Conservation (phyloP, 2,797 vertebrate genomes). For the Buphagus erythrorhynchus region DNA sequence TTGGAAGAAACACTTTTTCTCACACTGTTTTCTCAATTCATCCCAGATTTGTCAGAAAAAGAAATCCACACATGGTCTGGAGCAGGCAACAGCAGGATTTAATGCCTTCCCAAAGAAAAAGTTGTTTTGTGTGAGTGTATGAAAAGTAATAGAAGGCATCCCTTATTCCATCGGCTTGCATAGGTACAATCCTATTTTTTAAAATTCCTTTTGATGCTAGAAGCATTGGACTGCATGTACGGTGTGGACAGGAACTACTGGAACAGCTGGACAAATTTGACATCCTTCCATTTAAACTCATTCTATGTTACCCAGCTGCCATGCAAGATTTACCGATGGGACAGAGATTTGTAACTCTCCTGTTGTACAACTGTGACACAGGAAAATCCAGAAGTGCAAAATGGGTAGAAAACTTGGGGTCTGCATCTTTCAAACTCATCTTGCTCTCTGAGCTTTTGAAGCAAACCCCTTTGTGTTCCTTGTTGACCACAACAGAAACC, state of each 20-base stretch:
- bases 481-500: not conserved
- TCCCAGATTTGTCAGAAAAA: not conserved
- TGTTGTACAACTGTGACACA: not conserved
- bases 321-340: not conserved
- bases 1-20: not conserved
- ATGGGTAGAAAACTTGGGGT: not conserved
- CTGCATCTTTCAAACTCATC: not conserved
- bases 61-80: not conserved
- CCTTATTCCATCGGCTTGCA: not conserved
- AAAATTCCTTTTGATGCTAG: not conserved
- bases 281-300: not conserved
- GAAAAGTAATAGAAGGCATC: not conserved
- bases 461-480: not conserved
- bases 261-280: not conserved
- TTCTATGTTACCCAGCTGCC: not conserved
- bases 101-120: not conserved
- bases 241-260: accelerated
- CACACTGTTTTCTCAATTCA: not conserved
- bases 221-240: not conserved
- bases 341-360: not conserved
- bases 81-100: not conserved
- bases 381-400: not conserved
- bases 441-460: not conserved
- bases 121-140: not conserved
- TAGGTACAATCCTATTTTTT: not conserved